Conservation (phyloP, 2,888 invertebrate genomes). For the Lumbricus terrestris region DNA sequence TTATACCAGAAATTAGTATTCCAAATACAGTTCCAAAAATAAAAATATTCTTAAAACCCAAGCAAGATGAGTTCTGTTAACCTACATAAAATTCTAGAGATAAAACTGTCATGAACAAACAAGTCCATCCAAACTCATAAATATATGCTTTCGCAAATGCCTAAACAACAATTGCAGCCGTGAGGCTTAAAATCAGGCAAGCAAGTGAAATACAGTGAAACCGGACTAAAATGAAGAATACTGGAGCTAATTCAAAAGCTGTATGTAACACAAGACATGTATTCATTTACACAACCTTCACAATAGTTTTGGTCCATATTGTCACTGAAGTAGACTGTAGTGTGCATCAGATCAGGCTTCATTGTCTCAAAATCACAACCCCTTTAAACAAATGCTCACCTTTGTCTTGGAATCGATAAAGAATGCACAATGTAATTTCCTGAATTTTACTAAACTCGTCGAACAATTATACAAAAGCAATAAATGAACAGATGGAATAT, state of each 20-base stretch:
- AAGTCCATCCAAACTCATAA: not conserved
- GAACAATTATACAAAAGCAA: not conserved
- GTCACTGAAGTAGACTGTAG: not conserved
- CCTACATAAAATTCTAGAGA: not conserved
- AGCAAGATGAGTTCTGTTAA: not conserved
- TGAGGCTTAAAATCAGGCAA: no score
- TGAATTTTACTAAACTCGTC: not conserved
- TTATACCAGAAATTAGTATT: not conserved
- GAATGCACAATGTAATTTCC: not conserved
- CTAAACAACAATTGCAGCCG: no score
- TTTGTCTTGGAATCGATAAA: not conserved
- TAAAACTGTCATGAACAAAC: not conserved
- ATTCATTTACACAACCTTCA: not conserved
- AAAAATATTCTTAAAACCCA: not conserved
- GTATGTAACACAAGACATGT: no score
- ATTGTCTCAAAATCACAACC: not conserved
- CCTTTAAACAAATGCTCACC: not conserved
- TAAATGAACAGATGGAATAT: not conserved
- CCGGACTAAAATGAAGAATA: no score
- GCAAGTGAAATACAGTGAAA: no score
- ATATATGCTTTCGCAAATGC: not conserved
- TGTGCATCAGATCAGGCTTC: not conserved
- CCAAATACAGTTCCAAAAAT: not conserved
- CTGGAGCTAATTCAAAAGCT: no score
- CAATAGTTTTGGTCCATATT: not conserved